Percentiles rank a stretch among this genome's conserved stretches.
These are phyloP conservation scores for Proteles cristata DNA, from an alignment of 2,113 vertebrate species.

Conservation along the genomic window DNA sequence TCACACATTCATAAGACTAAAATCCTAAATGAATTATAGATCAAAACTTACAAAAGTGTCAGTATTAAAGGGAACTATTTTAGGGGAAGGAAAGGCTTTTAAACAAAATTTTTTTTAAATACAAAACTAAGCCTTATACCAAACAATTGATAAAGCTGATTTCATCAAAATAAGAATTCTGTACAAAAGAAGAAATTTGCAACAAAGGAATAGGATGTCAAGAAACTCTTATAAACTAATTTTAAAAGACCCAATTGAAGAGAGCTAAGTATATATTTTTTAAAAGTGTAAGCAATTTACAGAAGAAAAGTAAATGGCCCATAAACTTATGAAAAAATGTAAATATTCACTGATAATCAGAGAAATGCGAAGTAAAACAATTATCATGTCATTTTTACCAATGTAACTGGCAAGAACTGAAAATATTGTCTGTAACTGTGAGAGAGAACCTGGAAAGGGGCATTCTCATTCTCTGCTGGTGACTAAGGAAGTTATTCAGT, in stretches of 20 bases:
- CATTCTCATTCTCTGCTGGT: not conserved
- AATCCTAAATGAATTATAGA: not conserved
- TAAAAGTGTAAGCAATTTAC: not conserved
- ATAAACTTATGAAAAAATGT: not conserved
- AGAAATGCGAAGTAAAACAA: not conserved
- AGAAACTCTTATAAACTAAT: not conserved
- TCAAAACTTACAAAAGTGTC: not conserved
- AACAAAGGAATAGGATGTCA: not conserved
- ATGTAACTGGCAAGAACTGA: not conserved
- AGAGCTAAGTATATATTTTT: not conserved
- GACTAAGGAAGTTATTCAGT: not conserved
- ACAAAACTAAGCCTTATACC: not conserved
- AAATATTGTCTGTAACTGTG: not conserved
- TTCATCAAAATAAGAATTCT: not conserved
- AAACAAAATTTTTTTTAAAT: not conserved
- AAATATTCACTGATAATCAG: not conserved
- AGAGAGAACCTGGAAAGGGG: not conserved
- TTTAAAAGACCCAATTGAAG: conserved; percentile 10
- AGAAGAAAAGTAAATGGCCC: not conserved
- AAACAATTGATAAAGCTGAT: not conserved
- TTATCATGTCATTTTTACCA: not conserved
- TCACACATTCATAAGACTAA: conserved; percentile 9
- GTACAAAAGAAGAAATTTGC: not conserved
- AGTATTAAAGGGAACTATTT: conserved; percentile 1
- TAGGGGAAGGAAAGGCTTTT: not conserved